Conservation (phyloP, 2,797 vertebrate species). For the Trematomus bernacchii region DNA sequence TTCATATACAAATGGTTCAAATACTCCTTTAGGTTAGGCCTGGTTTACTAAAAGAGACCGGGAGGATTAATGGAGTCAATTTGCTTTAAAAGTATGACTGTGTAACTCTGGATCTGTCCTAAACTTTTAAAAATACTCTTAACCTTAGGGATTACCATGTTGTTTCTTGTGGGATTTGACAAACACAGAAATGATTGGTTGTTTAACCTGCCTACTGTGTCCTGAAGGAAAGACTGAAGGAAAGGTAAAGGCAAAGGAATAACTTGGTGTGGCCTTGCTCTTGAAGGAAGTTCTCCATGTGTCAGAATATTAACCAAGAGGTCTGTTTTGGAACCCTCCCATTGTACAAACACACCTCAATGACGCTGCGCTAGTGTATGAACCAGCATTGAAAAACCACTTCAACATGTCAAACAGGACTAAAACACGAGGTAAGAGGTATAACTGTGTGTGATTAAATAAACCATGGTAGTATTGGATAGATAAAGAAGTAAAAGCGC, state of each 20-base stretch:
- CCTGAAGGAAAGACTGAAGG: no score
- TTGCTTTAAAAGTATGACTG: not conserved
- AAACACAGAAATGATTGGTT: no score
- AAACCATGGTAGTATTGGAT: not conserved
- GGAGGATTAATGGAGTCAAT: not conserved
- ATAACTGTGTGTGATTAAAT: not conserved
- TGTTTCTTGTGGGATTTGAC: no score
- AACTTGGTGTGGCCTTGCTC: not conserved
- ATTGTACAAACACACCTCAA: constrained; percentile 14
- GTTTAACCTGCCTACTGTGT: no score
- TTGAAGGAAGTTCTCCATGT: not conserved
- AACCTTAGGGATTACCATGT: no score
- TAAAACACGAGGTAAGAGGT: not conserved
- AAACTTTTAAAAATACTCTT: no score
- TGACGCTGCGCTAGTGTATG: not conserved
- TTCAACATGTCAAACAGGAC: not conserved
- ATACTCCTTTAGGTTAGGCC: not conserved
- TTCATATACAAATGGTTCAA: no score
- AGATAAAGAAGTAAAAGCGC: not conserved
- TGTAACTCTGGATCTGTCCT: not conserved
- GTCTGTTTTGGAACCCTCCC: not conserved
- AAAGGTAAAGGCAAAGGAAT: not conserved
- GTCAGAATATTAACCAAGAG: not conserved
- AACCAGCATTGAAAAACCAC: not conserved
- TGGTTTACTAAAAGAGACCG: not conserved